Evolutionary conservation across 23 tunicate species (phyloP).

Genomic region (Styela plicata): DNA sequence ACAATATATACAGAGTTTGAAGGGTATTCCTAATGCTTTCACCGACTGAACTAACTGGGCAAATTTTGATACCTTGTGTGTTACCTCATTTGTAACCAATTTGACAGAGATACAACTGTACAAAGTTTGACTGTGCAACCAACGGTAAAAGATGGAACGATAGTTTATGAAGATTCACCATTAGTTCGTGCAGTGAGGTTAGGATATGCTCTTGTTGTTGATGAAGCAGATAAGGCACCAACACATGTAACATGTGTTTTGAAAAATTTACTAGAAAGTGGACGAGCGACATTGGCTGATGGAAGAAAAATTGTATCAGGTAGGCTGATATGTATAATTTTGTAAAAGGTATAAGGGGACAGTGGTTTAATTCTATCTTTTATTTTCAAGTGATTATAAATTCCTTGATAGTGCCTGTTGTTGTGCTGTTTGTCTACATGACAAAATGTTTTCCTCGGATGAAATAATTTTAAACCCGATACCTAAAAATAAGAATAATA

Average conservation of each 20-base stretch:
- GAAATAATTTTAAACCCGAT: not conserved
- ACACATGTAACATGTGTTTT: slow-evolving; percentile 93
- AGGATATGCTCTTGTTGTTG: slow-evolving; percentile 94
- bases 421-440: no score
- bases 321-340: not conserved
- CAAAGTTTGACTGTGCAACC: slow-evolving; percentile 94
- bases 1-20: no score
- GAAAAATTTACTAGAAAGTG: slow-evolving; percentile 84
- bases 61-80: no score
- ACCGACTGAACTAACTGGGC: no score
- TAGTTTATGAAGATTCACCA: slow-evolving; percentile 92
- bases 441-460: not conserved
- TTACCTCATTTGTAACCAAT: no score
- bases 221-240: slow-evolving; percentile 97
- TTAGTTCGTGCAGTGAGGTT: slow-evolving; percentile 77
- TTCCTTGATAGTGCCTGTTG: no score
- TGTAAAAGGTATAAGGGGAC: not conserved
- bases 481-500: not conserved
- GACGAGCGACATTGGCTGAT: slow-evolving; percentile 87
- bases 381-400: not conserved
- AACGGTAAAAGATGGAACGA: slow-evolving; percentile 82
- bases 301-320: slow-evolving; percentile 93
- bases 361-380: not conserved
- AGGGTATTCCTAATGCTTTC: no score
- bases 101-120: slow-evolving; percentile 87